These are phyloP conservation scores for Gymnodraco acuticeps DNA, from an alignment of 2,797 vertebrate genomes.

Conservation along the genomic window DNA sequence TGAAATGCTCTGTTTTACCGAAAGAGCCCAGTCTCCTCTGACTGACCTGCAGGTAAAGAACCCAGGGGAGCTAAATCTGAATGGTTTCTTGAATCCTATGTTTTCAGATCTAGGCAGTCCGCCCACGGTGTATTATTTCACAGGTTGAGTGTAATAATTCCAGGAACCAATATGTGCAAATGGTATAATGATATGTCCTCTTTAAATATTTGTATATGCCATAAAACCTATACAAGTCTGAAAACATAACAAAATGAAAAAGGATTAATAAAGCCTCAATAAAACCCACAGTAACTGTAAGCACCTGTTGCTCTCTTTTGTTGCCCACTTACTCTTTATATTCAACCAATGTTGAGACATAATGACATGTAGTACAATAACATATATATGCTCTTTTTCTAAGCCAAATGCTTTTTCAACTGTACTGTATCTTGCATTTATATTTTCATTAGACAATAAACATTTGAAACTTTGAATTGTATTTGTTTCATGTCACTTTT, in stretches of 20 bases:
- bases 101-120: too few species aligned
- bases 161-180: too few species aligned
- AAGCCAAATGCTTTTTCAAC: constrained; percentile 11
- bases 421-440: constrained; percentile 11
- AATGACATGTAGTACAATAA: background rate
- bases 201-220: background rate
- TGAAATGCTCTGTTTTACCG: too few species aligned
- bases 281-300: constrained; percentile 10
- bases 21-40: too few species aligned
- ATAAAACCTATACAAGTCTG: background rate
- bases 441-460: background rate
- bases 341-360: background rate
- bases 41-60: too few species aligned
- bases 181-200: too few species aligned
- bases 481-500: constrained; percentile 34
- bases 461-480: background rate
- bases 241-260: constrained; percentile 1
- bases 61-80: too few species aligned
- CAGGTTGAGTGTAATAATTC: too few species aligned
- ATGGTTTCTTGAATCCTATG: too few species aligned
- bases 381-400: background rate
- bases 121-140: too few species aligned
- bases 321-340: background rate
- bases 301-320: background rate
- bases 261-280: background rate